phyloP scores from a whole-genome alignment of 1,140 invertebrate genomes.

The Drosophila kepulauana region DNA sequence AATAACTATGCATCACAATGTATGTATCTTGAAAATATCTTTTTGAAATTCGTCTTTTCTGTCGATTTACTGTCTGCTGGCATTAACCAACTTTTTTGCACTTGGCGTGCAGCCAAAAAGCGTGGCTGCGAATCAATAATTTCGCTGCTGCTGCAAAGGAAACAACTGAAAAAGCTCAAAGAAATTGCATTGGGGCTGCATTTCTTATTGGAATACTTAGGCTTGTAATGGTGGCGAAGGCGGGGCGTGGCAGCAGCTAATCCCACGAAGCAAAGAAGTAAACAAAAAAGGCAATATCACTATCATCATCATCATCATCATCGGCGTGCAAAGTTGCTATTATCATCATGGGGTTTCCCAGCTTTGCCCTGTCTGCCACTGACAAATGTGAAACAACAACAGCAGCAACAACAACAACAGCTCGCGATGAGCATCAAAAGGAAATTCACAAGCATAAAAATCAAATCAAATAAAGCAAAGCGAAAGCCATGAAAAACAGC shows the following conservation, averaged over 20 bases:
- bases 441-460: constrained; percentile 74
- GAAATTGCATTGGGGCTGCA: constrained; percentile 39
- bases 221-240: no score
- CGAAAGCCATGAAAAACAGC: constrained; percentile 48
- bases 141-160: constrained; percentile 41
- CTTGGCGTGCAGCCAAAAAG: constrained; percentile 68
- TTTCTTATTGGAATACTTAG: constrained; percentile 22
- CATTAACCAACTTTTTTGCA: constrained; percentile 62
- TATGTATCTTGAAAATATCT: constrained; percentile 44
- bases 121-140: constrained; percentile 67
- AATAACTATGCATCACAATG: not conserved
- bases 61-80: constrained; percentile 42
- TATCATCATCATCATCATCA: constrained; percentile 28
- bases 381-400: constrained; percentile 34
- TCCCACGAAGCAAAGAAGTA: constrained; percentile 2
- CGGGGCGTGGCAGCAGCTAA: not conserved
- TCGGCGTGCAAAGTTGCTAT: constrained; percentile 7
- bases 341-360: constrained; percentile 64
- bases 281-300: constrained; percentile 36
- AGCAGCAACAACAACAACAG: constrained; percentile 44
- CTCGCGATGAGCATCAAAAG: constrained; percentile 46
- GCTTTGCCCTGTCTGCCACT: constrained; percentile 69
- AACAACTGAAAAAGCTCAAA: constrained; percentile 25
- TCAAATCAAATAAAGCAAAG: constrained; percentile 73
- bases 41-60: constrained; percentile 58